phyloP scores from a whole-genome alignment of 2,797 vertebrate species.

The Bradypus variegatus region DNA sequence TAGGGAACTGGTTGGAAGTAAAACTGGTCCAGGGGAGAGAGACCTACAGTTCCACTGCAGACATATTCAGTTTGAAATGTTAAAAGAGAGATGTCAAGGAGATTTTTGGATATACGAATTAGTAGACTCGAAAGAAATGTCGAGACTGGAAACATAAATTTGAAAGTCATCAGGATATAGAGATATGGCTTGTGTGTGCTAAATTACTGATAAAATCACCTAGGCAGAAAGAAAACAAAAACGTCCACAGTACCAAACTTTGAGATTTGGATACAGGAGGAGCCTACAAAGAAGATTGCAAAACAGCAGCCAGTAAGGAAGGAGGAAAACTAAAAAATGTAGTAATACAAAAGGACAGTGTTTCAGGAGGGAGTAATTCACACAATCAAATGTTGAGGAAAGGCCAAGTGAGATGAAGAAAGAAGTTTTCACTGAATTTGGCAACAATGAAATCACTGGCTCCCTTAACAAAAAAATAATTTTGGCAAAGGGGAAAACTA shows the following conservation, averaged over 20 bases:
- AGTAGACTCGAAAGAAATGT: neutral
- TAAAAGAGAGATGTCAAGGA: neutral
- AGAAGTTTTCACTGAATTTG: neutral
- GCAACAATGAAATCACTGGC: neutral
- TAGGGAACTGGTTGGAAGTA: neutral
- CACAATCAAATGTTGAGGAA: neutral
- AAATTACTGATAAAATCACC: neutral
- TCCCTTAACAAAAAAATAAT: neutral
- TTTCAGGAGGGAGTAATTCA: neutral
- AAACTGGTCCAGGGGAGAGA: neutral
- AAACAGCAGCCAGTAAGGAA: neutral
- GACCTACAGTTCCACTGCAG: neutral
- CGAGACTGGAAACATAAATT: neutral
- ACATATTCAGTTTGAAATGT: neutral
- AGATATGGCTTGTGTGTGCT: neutral
- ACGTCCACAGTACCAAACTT: neutral
- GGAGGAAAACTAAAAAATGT: neutral
- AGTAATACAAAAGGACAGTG: neutral
- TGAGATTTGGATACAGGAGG: neutral
- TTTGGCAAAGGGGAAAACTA: constrained; percentile 1
- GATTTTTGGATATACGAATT: neutral
- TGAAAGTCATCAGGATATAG: neutral
- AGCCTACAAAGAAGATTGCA: neutral
- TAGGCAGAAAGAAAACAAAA: neutral
- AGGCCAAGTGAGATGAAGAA: neutral